phyloP scores from a whole-genome alignment of 1,140 invertebrate species.

The Bombus cullumanus region DNA sequence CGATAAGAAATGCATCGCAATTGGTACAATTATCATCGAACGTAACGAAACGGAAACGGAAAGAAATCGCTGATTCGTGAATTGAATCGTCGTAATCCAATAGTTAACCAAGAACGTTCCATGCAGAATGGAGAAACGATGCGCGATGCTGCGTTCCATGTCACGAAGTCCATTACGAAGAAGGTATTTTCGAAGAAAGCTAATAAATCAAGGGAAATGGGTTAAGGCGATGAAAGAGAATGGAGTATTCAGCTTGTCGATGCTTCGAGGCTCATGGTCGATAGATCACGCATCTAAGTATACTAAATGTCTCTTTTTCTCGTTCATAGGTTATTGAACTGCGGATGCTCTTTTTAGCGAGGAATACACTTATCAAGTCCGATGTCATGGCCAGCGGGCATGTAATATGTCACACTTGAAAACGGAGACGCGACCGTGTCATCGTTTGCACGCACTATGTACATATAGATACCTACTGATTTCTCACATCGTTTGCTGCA shows the following conservation, averaged over 20 bases:
- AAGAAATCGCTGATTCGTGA: too few species aligned
- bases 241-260: conserved; percentile 58
- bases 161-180: conserved; percentile 46
- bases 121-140: conserved; percentile 31
- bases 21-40: not conserved
- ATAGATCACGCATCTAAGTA: conserved; percentile 72
- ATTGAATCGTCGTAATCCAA: too few species aligned
- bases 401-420: conserved; percentile 22
- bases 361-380: conserved; percentile 61
- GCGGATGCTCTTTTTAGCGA: conserved; percentile 59
- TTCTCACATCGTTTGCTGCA: not conserved
- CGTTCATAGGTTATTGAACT: conserved; percentile 63
- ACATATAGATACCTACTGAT: not conserved
- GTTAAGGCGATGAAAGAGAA: conserved; percentile 64
- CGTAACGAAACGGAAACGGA: not conserved
- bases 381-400: conserved; percentile 55
- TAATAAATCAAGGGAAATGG: conserved; percentile 69
- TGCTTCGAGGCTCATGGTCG: conserved; percentile 53
- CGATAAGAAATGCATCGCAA: not conserved
- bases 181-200: conserved; percentile 61
- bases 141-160: not conserved
- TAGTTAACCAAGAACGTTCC: not conserved
- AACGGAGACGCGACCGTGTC: conserved; percentile 2
- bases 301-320: conserved; percentile 70
- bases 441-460: not conserved